These are phyloP conservation scores for Drosophila quinaria DNA, from an alignment of 2,888 invertebrate genomes.

Conservation along the genomic window DNA sequence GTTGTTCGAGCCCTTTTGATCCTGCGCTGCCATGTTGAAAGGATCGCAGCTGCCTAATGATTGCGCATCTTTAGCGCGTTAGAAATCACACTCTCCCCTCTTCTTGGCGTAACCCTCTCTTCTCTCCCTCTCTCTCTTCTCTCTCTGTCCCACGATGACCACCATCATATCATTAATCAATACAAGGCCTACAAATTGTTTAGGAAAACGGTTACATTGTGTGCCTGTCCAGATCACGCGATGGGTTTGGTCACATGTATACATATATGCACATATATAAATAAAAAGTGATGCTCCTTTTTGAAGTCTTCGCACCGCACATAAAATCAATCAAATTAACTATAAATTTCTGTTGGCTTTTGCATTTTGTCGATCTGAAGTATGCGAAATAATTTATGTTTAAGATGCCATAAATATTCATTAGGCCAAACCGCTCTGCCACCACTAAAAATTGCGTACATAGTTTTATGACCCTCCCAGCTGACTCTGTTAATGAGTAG, in stretches of 20 bases:
- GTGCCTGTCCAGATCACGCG: slow-evolving; percentile 29
- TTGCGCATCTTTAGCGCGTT: slow-evolving; percentile 74
- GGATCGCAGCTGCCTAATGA: slow-evolving; percentile 82
- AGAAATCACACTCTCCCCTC: slow-evolving; percentile 73
- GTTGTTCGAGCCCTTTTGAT: slow-evolving; percentile 69
- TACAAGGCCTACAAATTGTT: slow-evolving; percentile 67
- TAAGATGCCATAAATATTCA: slow-evolving; percentile 78
- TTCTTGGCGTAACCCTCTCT: slow-evolving; percentile 13
- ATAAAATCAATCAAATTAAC: slow-evolving; percentile 82
- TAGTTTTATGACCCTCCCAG: slow-evolving; percentile 66
- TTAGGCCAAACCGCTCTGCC: slow-evolving; percentile 50
- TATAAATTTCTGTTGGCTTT: slow-evolving; percentile 67
- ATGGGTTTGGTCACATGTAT: slow-evolving; percentile 10
- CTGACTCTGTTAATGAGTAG: slow-evolving; percentile 60
- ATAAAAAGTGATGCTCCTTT: slow-evolving; percentile 19
- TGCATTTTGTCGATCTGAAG: slow-evolving; percentile 47
- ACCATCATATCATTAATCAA: slow-evolving; percentile 66
- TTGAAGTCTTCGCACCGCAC: slow-evolving; percentile 41
- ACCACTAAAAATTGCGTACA: slow-evolving; percentile 61
- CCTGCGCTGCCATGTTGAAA: slow-evolving; percentile 79
- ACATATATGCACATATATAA: slow-evolving; percentile 2
- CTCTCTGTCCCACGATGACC: slow-evolving; percentile 4
- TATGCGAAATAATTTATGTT: slow-evolving; percentile 80
- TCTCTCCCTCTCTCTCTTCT: not conserved
- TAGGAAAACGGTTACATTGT: slow-evolving; percentile 47